Conservation (phyloP, 2,113 vertebrate species). For the Trachemys scripta region DNA sequence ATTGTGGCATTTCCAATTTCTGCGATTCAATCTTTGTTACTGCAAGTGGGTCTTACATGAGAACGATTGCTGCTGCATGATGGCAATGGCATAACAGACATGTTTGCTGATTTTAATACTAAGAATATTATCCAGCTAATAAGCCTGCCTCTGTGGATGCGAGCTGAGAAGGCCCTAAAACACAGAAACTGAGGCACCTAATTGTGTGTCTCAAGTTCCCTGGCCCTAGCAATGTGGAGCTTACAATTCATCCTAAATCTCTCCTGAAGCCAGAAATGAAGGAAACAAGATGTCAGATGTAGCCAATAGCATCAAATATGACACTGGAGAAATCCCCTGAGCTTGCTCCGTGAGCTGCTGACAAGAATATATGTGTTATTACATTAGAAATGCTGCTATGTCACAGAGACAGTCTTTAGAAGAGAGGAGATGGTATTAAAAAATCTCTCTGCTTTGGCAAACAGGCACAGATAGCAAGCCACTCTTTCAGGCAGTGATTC, state of each 20-base stretch:
- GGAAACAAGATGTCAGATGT: background rate
- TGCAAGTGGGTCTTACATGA: background rate
- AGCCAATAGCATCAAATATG: background rate
- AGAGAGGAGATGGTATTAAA: background rate
- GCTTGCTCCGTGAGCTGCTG: background rate
- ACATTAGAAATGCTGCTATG: background rate
- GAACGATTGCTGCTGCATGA: background rate
- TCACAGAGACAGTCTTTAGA: background rate
- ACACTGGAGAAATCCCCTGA: no score
- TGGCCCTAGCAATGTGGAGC: background rate
- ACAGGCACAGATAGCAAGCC: conserved; percentile 16
- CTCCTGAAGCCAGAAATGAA: background rate
- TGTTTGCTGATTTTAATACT: background rate
- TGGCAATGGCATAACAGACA: background rate
- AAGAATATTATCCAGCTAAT: background rate
- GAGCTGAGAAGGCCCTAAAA: background rate
- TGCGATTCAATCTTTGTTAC: background rate
- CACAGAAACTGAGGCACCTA: background rate
- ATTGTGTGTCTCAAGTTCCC: background rate
- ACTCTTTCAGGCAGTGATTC: conserved; percentile 16
- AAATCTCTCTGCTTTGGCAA: background rate
- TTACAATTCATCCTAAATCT: background rate
- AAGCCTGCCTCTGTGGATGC: background rate
- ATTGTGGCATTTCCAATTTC: background rate
- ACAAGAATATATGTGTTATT: background rate